A percentile compares a stretch with the other conserved stretches of the same genome.
Evolutionary conservation across 2,113 vertebrate species (phyloP).

Genomic region (Colossoma macropomum): DNA sequence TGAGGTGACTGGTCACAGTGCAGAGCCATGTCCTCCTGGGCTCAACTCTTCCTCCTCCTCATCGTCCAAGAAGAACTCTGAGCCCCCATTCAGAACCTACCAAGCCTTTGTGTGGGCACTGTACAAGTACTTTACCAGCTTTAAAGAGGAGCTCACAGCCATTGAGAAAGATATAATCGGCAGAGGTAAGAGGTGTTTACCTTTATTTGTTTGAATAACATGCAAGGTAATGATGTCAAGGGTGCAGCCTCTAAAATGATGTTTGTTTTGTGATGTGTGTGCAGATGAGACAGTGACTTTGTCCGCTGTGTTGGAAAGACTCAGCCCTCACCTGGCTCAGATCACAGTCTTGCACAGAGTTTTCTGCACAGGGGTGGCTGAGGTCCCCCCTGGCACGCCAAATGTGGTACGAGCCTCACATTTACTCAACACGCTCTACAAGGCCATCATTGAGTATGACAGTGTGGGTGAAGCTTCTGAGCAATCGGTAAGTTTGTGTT

Average conservation of each 20-base stretch:
- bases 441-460: conserved; percentile 96
- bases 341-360: conserved; percentile 93
- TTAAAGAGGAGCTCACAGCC: conserved; percentile 90
- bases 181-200: conserved; percentile 72
- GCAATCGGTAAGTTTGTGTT: conserved; percentile 81
- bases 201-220: too few species aligned
- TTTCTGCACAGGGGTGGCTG: conserved; percentile 95
- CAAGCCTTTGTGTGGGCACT: conserved; percentile 98
- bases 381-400: conserved; percentile 91
- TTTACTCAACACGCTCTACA: conserved; percentile 95
- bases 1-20: conserved; percentile 90
- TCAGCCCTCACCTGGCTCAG: conserved; percentile 88
- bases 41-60: conserved; percentile 70
- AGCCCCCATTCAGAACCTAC: conserved; percentile 95
- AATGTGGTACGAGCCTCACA: conserved; percentile 96
- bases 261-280: not conserved
- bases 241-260: not conserved
- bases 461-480: conserved; percentile 93
- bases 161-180: conserved; percentile 91
- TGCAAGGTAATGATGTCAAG: too few species aligned
- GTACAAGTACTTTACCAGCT: conserved; percentile 93
- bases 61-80: conserved; percentile 81
- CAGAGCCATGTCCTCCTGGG: conserved; percentile 78
- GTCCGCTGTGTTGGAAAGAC: conserved; percentile 86
- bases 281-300: conserved; percentile 92